Conservation (phyloP, 37 sponge, comb jelly and placozoan species). For the Beroe forskalii region DNA sequence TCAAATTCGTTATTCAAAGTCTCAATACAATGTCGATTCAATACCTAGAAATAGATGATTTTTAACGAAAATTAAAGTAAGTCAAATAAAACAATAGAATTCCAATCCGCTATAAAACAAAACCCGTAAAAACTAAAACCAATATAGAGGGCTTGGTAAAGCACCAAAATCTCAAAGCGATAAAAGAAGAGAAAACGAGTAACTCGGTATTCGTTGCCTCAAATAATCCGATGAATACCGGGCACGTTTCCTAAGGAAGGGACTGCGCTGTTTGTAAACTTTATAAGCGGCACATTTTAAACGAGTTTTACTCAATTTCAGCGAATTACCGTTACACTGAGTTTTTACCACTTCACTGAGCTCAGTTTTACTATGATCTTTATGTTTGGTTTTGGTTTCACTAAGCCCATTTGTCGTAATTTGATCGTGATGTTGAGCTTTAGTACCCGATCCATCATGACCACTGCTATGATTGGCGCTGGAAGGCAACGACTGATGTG, state of each 20-base stretch:
- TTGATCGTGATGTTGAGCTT: too few relatives aligned
- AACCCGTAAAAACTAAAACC: too few relatives aligned
- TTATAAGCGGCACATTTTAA: slow-evolving; percentile 21
- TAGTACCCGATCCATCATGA: neutral
- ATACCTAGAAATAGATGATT: neutral
- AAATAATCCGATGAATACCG: neutral
- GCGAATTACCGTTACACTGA: too few relatives aligned
- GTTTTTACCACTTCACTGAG: neutral
- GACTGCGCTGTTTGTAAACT: neutral
- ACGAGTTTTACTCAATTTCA: neutral
- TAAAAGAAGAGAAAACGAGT: slow-evolving; percentile 5
- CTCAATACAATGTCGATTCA: neutral
- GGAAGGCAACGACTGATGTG: too few relatives aligned
- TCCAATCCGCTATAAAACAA: too few relatives aligned
- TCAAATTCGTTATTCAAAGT: neutral
- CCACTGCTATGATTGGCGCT: too few relatives aligned
- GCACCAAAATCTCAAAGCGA: neutral
- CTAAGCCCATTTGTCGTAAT: too few relatives aligned
- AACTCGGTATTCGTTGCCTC: neutral
- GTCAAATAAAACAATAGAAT: neutral
- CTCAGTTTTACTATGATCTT: neutral
- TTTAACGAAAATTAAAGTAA: neutral
- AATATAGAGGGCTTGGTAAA: too few relatives aligned
- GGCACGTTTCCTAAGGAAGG: neutral
- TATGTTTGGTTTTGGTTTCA: neutral